Base-by-base conservation (phyloP, 1,140 invertebrate genomes). In the Chlorops oryzae region DNA sequence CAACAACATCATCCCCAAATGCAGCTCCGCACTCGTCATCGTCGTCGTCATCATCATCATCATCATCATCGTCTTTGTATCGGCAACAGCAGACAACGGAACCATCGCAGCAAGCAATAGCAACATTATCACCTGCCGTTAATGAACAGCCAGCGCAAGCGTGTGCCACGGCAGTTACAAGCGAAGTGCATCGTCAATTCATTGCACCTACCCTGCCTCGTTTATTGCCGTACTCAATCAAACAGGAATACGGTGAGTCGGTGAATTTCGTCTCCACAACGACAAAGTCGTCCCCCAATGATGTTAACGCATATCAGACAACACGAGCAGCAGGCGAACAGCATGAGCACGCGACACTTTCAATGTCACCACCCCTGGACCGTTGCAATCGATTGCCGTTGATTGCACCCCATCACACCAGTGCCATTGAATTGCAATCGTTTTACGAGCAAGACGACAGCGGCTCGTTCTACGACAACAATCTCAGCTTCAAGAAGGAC, bases 401-500 rank as follows among this genome's bases (percentile, higher is more conserved):
- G 41, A 25, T 21, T 32, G 12, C 13, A n/a, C 18, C 23, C 20
- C 54, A 9, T 34, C n/a, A 35, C 41, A 22, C 15, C 42, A 13
- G 13, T 17, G 43, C 46, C 13, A 13, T 58, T 9, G 46, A 54
- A 1, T 18, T 68, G 28, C 63, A 59, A 32, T 53, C 65, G 5
- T 68, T 68, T 52, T 68, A 63, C 40, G 62, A 65, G 25, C 56
- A 58, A 21, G 65, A 68, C 6, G 20, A 24, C 25, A 7, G 39
- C 54, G 2, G 34, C 51, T 58, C 61, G 24, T 69, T 64, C 52
- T 69, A 66, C 41, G 66, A 69, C 22, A 57, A 55, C 23, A 57
- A 65, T 37, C 73, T 51, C 28, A 68, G 55, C 27, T 63, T 70
- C 21, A 70, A 70, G 51, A 69, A 66, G 54, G 67, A 70, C 21